Base-by-base conservation (phyloP, 2,113 vertebrate genomes). In the Apaloderma vittatum region DNA sequence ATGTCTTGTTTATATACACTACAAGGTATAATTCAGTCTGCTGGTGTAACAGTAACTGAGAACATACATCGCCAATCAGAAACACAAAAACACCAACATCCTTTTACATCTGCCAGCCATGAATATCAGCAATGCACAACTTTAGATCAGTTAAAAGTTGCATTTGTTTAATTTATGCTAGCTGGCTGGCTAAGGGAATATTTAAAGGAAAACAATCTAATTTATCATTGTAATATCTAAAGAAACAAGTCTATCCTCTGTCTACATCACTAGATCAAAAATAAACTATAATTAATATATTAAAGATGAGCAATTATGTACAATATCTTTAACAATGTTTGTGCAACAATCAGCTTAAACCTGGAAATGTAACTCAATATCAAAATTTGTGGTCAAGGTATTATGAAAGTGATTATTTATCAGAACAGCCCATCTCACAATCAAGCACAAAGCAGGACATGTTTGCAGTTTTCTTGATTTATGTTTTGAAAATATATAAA, bases 281-380 rank as follows among this genome's bases (percentile, higher is more conserved):
- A 43, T 36, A 91, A 86, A 90, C 48, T 49, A 54, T 20, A 96
- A 79, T 32, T 79, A n/a, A 67, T 76, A 88, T 87, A 85, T 77
- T 78, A 66, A 65, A 90, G 95, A 85, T 36, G 20, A 93, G 55
- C 86, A 84, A 88, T 96, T 66, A 93, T 46, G 87, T 77, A 73
- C 36, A 77, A 71, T 86, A 91, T 91, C 97, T 93, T 70, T 26
- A 90, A 77, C 43, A 92, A 63, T 22, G 8, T 36, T 87, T 10
- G 12, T 62, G 57, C 61, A 96, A 73, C 24, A 48, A 81, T 62
- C 54, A 93, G 76, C 51, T 74, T 46, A 78, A 97, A 96, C 22
- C 84, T 74, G 67, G 52, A 78, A 92, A 94, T 49, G 20, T 30
- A 78, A 89, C 66, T 86, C 48, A 45, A n/a, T 48, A 88, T 86